Evolutionary conservation across 1,140 invertebrate species (phyloP), one percentile per base, ranked within the genome.

Genomic region (Telenomus remus): DNA sequence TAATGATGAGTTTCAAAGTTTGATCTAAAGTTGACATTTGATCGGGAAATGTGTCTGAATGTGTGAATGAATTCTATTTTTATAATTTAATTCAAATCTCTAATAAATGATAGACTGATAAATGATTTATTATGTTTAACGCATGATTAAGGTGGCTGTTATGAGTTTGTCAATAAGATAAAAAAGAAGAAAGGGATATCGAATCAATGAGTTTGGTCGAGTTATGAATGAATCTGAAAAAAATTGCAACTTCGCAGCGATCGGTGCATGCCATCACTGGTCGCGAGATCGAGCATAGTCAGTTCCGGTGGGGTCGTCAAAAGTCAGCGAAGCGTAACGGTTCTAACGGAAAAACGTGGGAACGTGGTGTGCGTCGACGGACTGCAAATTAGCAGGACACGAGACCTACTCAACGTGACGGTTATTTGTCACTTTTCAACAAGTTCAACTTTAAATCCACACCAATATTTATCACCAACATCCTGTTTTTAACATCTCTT

Each of bases 321-420:
- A 85, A 81, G 82, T 72, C 77, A 81, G 68, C 76, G 73, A 70
- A 84, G 84, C 84, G 83, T 85, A 82, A 86, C 86, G 82, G 80
- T 77, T 80, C 80, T 83, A 87, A 88, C 86, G 86, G 86, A 88
- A 88, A 88, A 88, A 86, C 86, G 86, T 87, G 87, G 86, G 85
- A 88, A 87, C 84, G 61, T 50, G 37, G 34, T 68, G 34, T 68
- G 65, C 63, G 54, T 42, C 55, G 47, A 13, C 50, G 57, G 57
- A 60, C 75, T 71, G 66, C 65, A 75, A 75, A 73, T 79, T 79
- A 75, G 60, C 71, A 59, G 71, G 59, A 70, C 71, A 63, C 48
- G 66, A 74, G 61, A 51, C 69, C 56, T 70, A 50, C 64, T 68
- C 60, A 60, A 59, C 47, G 35, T 60, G 66, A 60, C 70, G 65